Evolutionary conservation across 2,888 invertebrate genomes (phyloP).

Genomic region (Nephrotoma guestfalica): DNA sequence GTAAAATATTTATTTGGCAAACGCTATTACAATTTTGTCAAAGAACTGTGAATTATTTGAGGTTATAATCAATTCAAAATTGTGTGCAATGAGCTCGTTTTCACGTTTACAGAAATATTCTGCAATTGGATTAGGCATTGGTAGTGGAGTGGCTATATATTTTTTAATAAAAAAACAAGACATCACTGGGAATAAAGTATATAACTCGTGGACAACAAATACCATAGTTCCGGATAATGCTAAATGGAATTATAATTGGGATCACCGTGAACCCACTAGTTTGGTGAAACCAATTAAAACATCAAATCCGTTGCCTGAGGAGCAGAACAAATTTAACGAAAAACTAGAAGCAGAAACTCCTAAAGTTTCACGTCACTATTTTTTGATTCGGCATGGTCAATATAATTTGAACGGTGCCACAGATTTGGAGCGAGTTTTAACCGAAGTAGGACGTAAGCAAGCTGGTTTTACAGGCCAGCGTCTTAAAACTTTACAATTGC

Average conservation of each 20-base stretch:
- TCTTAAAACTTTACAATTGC: constrained; percentile 57
- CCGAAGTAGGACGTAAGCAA: constrained; percentile 68
- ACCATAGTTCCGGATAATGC: constrained; percentile 40
- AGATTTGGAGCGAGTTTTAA: constrained; percentile 62
- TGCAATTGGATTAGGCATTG: constrained; percentile 43
- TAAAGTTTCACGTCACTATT: constrained; percentile 51
- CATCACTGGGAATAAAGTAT: constrained; percentile 31
- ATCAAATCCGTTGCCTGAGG: constrained; percentile 32
- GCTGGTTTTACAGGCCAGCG: constrained; percentile 75
- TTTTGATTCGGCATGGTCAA: constrained; percentile 90
- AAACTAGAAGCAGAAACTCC: constrained; percentile 45
- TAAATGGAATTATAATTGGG: constrained; percentile 83
- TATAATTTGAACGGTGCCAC: constrained; percentile 60
- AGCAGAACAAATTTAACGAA: constrained; percentile 53
- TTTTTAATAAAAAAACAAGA: constrained; percentile 35
- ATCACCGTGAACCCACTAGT: constrained; percentile 61
- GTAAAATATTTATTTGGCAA: neutral
- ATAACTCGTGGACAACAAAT: constrained; percentile 56
- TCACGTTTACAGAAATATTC: constrained; percentile 19
- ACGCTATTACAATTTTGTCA: neutral
- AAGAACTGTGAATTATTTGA: neutral
- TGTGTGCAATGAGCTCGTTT: constrained; percentile 14
- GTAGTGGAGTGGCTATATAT: constrained; percentile 49
- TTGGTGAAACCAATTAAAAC: constrained; percentile 44
- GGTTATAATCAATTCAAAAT: neutral